A percentile compares a stretch with the other conserved stretches of the same genome.
phyloP scores from a whole-genome alignment of 2,113 vertebrate species.

The Ptychochromis oligacanthus region DNA sequence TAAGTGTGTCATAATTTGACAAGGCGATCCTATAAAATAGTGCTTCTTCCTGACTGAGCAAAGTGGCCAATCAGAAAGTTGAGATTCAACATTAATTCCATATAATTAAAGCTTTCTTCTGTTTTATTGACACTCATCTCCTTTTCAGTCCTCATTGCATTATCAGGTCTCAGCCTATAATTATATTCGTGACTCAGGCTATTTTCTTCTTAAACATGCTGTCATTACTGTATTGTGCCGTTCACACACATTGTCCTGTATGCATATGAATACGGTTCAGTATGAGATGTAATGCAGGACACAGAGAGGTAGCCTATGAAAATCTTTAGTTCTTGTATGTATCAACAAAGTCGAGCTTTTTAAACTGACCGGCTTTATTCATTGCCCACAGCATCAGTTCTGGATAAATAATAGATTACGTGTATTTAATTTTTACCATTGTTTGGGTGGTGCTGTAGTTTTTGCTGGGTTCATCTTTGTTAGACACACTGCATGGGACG shows the following conservation, averaged over 20 bases:
- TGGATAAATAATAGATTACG: constrained; percentile 3
- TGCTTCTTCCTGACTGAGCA: background rate
- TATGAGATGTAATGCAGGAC: background rate
- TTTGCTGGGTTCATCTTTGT: background rate
- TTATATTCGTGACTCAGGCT: background rate
- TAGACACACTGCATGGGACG: background rate
- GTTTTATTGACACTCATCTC: background rate
- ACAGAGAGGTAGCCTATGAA: background rate
- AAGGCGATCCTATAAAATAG: background rate
- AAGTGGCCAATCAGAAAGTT: background rate
- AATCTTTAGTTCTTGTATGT: background rate
- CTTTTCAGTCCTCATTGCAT: background rate
- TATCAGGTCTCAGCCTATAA: background rate
- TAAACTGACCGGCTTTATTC: background rate
- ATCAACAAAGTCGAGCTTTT: background rate
- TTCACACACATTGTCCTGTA: background rate
- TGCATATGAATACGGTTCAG: background rate
- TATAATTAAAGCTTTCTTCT: background rate
- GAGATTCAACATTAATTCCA: background rate
- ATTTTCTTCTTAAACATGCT: background rate
- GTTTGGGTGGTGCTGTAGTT: background rate
- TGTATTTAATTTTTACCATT: background rate
- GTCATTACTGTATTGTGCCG: background rate
- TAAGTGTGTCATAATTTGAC: background rate
- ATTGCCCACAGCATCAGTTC: background rate